These are phyloP conservation scores for Parazoanthus darwini DNA, from an alignment of 92 coral and sea anemone species.

Conservation along the genomic window DNA sequence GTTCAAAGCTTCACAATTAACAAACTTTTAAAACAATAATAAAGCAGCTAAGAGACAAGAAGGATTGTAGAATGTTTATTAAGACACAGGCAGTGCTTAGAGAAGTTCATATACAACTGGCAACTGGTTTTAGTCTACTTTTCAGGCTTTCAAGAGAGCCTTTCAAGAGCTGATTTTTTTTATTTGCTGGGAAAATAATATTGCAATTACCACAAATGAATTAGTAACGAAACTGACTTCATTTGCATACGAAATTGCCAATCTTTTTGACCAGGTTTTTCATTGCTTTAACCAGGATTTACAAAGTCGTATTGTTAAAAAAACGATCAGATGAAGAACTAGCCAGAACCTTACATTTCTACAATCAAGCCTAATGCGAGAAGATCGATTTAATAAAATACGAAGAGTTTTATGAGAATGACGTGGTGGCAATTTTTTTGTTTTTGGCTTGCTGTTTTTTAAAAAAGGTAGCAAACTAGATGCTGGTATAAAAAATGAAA, in stretches of 20 bases:
- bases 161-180: not conserved
- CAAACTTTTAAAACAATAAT: no score
- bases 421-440: no score
- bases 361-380: no score
- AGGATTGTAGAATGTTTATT: no score
- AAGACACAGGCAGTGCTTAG: not conserved
- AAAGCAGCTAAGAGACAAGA: not conserved
- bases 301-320: not conserved
- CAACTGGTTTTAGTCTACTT: not conserved
- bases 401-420: no score
- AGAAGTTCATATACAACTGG: not conserved
- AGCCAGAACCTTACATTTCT: not conserved
- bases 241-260: not conserved
- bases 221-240: not conserved
- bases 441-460: no score
- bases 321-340: not conserved
- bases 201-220: not conserved
- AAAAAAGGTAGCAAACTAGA: no score
- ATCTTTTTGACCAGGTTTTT: not conserved
- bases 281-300: not conserved
- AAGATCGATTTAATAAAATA: not conserved
- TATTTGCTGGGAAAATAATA: not conserved
- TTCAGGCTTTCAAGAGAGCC: not conserved
- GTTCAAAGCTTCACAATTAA: not conserved
- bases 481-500: no score